These are phyloP conservation scores for Trematomus loennbergii DNA, from an alignment of 2,113 vertebrate species.

Conservation along the genomic window DNA sequence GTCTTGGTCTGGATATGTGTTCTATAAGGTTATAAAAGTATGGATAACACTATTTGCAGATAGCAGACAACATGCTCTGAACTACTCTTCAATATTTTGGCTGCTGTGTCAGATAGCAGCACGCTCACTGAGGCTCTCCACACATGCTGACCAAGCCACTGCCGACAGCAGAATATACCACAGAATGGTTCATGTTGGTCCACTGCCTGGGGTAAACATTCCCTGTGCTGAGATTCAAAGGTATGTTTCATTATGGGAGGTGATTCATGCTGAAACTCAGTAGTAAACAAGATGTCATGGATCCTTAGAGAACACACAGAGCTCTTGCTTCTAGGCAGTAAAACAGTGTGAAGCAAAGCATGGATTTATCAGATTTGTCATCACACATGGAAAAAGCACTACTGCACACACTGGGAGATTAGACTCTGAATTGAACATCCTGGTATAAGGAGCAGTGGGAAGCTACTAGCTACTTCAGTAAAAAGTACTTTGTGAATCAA, in stretches of 20 bases:
- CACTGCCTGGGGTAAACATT: constrained; percentile 24
- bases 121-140: not conserved
- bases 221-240: constrained; percentile 14
- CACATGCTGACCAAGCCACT: constrained; percentile 17
- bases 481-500: no score
- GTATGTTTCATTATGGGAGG: not conserved
- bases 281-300: not conserved
- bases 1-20: not conserved
- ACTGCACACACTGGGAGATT: no score
- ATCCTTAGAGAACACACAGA: not conserved
- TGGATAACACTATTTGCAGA: not conserved
- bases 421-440: no score
- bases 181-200: constrained; percentile 1
- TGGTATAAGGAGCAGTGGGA: no score
- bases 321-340: not conserved
- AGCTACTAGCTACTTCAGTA: no score
- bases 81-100: not conserved
- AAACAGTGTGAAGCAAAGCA: not conserved
- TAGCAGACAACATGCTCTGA: not conserved
- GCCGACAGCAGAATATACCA: constrained; percentile 1
- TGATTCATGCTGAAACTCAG: not conserved
- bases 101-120: not conserved
- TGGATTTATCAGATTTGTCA: no score
- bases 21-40: no score
- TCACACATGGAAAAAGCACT: no score